phyloP scores from a whole-genome alignment of 2,797 vertebrate species.

The Sebastes nivosus region DNA sequence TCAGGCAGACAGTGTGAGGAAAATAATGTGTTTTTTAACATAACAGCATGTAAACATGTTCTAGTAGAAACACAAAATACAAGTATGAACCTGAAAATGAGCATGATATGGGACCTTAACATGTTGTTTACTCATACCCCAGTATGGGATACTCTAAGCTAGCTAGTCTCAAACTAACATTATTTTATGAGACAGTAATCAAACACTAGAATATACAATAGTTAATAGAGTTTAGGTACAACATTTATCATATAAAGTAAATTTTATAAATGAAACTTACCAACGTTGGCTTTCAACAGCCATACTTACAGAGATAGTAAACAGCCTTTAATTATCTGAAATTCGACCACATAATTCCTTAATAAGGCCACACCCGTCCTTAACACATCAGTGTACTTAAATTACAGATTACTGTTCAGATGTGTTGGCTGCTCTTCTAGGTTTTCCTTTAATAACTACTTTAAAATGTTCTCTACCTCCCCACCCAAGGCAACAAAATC shows the following conservation, averaged over 20 bases:
- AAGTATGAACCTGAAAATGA: too few species aligned
- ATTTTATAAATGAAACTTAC: background rate
- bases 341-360: slow-evolving; percentile 48
- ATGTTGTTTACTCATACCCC: too few species aligned
- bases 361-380: slow-evolving; percentile 51
- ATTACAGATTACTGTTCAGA: slow-evolving; percentile 62
- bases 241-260: background rate
- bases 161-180: background rate
- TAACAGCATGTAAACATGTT: too few species aligned
- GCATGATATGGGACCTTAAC: too few species aligned
- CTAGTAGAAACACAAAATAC: too few species aligned
- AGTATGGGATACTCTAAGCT: too few species aligned
- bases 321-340: slow-evolving; percentile 56
- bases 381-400: slow-evolving; percentile 49
- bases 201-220: background rate
- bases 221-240: background rate
- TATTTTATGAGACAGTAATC: background rate
- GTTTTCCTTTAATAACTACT: slow-evolving; percentile 57
- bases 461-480: slow-evolving; percentile 28
- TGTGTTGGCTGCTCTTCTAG: slow-evolving; percentile 42
- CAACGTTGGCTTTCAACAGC: slow-evolving; percentile 7
- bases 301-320: slow-evolving; percentile 5
- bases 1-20: too few species aligned
- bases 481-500: slow-evolving; percentile 21
- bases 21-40: too few species aligned